Evolutionary conservation across 2,113 vertebrate genomes (phyloP), one percentile per base, ranked within the genome.

Genomic region (Emydocephalus ijimae): DNA sequence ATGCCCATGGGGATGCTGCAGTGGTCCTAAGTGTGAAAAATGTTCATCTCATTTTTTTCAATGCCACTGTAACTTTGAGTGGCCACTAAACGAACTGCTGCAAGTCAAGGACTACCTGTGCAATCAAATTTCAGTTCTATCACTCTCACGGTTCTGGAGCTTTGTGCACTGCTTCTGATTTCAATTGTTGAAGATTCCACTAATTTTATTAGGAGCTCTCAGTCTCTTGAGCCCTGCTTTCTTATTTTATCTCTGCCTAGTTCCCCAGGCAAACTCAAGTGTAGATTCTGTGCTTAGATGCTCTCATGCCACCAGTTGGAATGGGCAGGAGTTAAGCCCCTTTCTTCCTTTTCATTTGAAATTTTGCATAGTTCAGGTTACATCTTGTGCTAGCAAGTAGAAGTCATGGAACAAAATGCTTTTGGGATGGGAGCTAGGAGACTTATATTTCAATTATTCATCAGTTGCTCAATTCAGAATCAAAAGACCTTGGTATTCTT

Each of bases 381-480:
- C 10, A 50, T 23, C 29, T 39, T 57, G 4, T 14, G 18, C 48
- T 34, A 21, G 12, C 48, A 24, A 21, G 12, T 45, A 45, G 64
- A 92, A 56, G 34, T 85, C 52, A 56, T 74, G 64, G 12, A 21
- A 85, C 9, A 74, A 45, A 92, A 81, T 74, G 34, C 50, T 57
- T 55, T 1, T 14, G 29, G 29, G 5, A 52, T 0, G 50, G 64
- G 64, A 11, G 0, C 29, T 21, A 54, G 56, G 26, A 0, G 45
- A 26, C 88, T 3, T 89, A 55, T 52, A 24, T 61, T n/a, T 39
- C 29, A 50, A 24, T 20, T 54, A 59, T 61, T 89, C 18, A 43
- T 43, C 34, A 43, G 18, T 43, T 81, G 34, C 18, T 43, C 18
- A 39, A 43, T 81, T 81, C 90, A 90, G 64, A 90, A 81, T 93